Evolutionary conservation across 2,113 vertebrate genomes (phyloP).

Genomic region (Paramisgurnus dabryanus): DNA sequence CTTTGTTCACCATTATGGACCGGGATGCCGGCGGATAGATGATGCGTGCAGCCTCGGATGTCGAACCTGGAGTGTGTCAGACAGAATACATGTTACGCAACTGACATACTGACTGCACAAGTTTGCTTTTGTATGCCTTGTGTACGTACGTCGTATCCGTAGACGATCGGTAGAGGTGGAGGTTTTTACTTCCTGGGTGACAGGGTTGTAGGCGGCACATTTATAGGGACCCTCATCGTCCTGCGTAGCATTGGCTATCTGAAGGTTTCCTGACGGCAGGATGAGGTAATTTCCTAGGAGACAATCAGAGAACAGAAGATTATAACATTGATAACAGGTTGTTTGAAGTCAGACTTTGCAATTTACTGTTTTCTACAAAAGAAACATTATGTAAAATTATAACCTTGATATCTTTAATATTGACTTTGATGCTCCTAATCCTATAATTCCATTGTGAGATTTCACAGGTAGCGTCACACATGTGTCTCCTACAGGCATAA

Average conservation of each 20-base stretch:
- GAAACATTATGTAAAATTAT: too few relatives aligned
- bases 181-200: conserved; percentile 96
- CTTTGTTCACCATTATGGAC: conserved; percentile 94
- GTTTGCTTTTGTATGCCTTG: background rate
- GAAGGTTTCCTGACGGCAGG: conserved; percentile 97
- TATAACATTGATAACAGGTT: background rate
- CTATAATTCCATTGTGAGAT: too few relatives aligned
- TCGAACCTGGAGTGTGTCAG: conserved; percentile 78
- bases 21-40: conserved; percentile 91
- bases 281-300: conserved; percentile 95
- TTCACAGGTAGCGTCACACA: too few relatives aligned
- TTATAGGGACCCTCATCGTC: conserved; percentile 95
- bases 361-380: background rate
- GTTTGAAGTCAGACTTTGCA: background rate
- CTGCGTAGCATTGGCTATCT: conserved; percentile 93
- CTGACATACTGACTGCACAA: background rate
- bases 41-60: conserved; percentile 90
- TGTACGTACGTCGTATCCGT: conserved; percentile 88
- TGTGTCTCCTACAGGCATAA: too few relatives aligned
- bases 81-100: background rate
- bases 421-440: too few relatives aligned
- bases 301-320: conserved; percentile 14
- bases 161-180: conserved; percentile 89
- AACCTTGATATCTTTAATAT: too few relatives aligned
- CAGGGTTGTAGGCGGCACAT: conserved; percentile 94